Evolutionary conservation across 1,140 invertebrate genomes (phyloP).

Genomic region (Phenacoccus solenopsis): DNA sequence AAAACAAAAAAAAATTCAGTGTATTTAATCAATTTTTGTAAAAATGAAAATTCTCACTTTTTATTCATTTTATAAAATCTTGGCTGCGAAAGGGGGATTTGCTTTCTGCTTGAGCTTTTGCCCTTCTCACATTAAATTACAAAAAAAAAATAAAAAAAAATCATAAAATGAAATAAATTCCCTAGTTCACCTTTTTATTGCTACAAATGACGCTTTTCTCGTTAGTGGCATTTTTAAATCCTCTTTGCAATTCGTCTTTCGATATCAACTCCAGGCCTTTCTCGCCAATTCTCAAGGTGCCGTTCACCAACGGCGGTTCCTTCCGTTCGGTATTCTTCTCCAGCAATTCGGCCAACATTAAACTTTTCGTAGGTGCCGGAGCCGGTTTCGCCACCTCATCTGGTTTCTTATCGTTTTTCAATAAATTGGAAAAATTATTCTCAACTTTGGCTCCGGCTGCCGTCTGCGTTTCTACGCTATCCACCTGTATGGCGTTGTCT

Average conservation of each 20-base stretch:
- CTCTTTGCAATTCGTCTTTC: slow-evolving; percentile 8
- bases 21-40: no score
- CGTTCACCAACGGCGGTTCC: slow-evolving; percentile 41
- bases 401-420: background rate
- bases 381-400: background rate
- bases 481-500: background rate
- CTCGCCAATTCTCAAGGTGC: slow-evolving; percentile 44
- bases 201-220: background rate
- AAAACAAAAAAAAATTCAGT: no score
- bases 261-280: slow-evolving; percentile 42
- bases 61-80: no score
- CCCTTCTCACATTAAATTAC: no score
- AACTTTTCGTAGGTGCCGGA: slow-evolving; percentile 23
- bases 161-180: no score
- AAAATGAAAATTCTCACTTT: no score
- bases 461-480: background rate
- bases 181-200: background rate
- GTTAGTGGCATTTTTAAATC: background rate
- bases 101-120: no score
- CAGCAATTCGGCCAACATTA: slow-evolving; percentile 51
- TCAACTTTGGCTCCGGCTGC: no score
- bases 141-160: no score
- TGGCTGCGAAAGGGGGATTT: no score
- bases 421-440: background rate
- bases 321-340: slow-evolving; percentile 50